Evolutionary conservation across 2,888 invertebrate species (phyloP), one percentile per base, ranked within the genome.

Genomic region (Protodeltote pygarga): DNA sequence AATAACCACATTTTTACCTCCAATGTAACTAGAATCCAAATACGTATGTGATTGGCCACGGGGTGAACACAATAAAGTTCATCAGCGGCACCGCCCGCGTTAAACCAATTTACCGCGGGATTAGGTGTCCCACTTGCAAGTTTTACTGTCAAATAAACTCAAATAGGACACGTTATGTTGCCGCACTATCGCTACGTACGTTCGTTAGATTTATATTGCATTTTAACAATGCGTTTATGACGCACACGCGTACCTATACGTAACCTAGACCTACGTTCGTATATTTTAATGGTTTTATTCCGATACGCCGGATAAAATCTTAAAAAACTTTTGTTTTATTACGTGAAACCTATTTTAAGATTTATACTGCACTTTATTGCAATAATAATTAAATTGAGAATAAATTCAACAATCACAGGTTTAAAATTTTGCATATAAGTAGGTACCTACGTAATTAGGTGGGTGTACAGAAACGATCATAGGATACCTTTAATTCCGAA

Each of bases 121-220:
- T 79, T 81, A 75, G 77, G 65, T 73, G 84, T 64, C 74, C 83
- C 71, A 83, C 63, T 74, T 83, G 46, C 71, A 52, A 54, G 63
- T 71, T 82, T 82, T 78, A 83, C 76, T 76, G 77, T 77, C 75
- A 79, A 81, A 77, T 77, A 77, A 79, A 81, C 78, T 69, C 65
- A 51, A 76, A 77, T 62, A 58, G 45, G 31, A 55, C 54, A 59
- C 54, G 52, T 65, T 55, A 50, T 49, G 38, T 50, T 23, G 34
- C 14, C 31, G 33, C 38, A 51, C 47, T 66, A 55, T 55, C 51
- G 48, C 46, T 9, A 38, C 46, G 24, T 28, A n/a, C 5, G 54
- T 51, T 63, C 52, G 47, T 65, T 58, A 46, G 31, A 48, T 59
- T 66, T 64, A 57, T 55, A 62, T 46, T 41, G 58, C 50, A 47